A percentile compares a stretch with the other conserved stretches of the same genome.
These are phyloP conservation scores for Chymomyza fuscimana DNA, from an alignment of 2,888 invertebrate species.

Conservation along the genomic window DNA sequence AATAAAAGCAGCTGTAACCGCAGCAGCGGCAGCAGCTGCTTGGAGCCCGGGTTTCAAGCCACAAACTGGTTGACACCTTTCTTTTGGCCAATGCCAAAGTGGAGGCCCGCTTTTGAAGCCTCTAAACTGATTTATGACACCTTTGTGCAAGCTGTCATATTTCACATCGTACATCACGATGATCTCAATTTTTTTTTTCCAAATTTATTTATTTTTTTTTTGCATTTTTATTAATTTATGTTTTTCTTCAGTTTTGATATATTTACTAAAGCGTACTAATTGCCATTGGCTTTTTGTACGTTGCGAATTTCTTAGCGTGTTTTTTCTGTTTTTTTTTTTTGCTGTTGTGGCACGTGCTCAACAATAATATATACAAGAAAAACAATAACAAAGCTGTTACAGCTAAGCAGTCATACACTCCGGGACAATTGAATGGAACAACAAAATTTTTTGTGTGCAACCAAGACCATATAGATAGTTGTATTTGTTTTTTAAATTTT, in stretches of 20 bases:
- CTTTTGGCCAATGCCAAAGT: slow-evolving; percentile 2
- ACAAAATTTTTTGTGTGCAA: too few species aligned
- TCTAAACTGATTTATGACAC: slow-evolving; percentile 14
- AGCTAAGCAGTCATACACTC: neutral
- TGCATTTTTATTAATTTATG: neutral
- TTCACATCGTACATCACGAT: neutral
- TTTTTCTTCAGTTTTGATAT: slow-evolving; percentile 6
- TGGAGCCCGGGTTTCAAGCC: neutral
- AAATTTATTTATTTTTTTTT: neutral
- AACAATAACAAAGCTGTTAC: neutral
- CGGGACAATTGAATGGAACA: too few species aligned
- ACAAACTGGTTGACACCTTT: slow-evolving; percentile 7
- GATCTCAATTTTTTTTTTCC: neutral
- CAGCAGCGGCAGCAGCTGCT: neutral
- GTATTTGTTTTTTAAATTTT: too few species aligned
- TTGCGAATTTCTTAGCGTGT: neutral
- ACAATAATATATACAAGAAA: neutral
- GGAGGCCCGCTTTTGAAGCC: neutral
- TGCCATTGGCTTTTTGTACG: neutral
- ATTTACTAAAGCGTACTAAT: slow-evolving; percentile 3
- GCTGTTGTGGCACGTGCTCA: neutral
- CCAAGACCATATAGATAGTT: too few species aligned
- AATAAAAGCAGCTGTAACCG: slow-evolving; percentile 5
- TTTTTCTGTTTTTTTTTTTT: neutral
- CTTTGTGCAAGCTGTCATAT: slow-evolving; percentile 13